phyloP scores from a whole-genome alignment of 2,113 vertebrate species.

The Hippocampus comes region DNA sequence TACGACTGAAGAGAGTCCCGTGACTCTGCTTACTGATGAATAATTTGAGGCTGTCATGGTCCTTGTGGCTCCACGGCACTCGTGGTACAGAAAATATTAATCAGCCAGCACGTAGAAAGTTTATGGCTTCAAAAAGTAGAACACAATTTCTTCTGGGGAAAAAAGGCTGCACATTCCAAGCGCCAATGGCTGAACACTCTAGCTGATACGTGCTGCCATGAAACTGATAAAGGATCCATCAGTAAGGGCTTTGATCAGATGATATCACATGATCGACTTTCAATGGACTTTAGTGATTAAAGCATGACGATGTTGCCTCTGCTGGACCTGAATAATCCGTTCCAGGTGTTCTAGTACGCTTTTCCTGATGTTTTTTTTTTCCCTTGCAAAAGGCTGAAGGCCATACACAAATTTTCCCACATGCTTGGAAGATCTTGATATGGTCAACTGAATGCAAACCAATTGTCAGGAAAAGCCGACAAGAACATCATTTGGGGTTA shows the following conservation, averaged over 20 bases:
- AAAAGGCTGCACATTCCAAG: slow-evolving; percentile 35
- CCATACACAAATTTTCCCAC: no score
- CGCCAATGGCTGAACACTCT: slow-evolving; percentile 40
- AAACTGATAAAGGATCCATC: slow-evolving; percentile 57
- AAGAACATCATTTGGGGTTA: no score
- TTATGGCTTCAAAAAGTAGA: slow-evolving; percentile 35
- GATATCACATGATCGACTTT: slow-evolving; percentile 27
- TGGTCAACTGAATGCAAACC: no score
- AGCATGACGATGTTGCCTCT: neutral
- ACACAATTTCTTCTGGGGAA: slow-evolving; percentile 14
- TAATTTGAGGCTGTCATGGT: slow-evolving; percentile 50
- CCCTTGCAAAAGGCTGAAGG: no score
- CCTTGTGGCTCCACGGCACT: slow-evolving; percentile 25
- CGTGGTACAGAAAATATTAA: slow-evolving; percentile 1
- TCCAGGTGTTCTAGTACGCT: no score
- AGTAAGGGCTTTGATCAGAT: slow-evolving; percentile 38
- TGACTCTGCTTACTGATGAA: slow-evolving; percentile 51
- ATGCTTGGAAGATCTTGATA: no score
- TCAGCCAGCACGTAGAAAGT: neutral
- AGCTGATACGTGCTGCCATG: slow-evolving; percentile 38
- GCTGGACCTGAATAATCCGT: no score
- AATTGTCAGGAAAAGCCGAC: no score
- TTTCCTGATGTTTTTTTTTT: no score
- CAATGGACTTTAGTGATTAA: slow-evolving; percentile 1
- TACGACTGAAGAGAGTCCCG: slow-evolving; percentile 36